These are phyloP conservation scores for Cheirogaleus medius DNA, from an alignment of 2,113 vertebrate species.

Conservation along the genomic window DNA sequence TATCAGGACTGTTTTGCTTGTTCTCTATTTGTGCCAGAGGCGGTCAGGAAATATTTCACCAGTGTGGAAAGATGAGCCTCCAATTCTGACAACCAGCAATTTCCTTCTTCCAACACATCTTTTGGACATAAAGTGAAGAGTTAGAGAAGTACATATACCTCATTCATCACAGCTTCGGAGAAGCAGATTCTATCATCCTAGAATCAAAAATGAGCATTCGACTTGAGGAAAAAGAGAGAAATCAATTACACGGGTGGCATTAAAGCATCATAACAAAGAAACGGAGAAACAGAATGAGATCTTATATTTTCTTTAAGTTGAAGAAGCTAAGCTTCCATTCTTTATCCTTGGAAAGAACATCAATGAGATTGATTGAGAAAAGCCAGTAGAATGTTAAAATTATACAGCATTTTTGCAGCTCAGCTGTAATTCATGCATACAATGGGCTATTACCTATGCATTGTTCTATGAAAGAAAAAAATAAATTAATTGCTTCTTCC, in stretches of 20 bases:
- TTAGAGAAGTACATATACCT: conserved; percentile 58
- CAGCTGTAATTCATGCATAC: conserved; percentile 75
- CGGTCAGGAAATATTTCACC: conserved; percentile 30
- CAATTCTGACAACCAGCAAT: conserved; percentile 30
- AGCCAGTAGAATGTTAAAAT: conserved; percentile 81
- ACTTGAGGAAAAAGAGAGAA: conserved; percentile 62
- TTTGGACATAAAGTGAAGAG: conserved; percentile 57
- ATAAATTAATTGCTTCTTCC: conserved; percentile 79
- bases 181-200: conserved; percentile 60
- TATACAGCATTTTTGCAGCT: conserved; percentile 76
- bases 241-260: conserved; percentile 74
- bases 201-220: conserved; percentile 77
- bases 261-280: conserved; percentile 79
- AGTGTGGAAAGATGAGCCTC: background rate
- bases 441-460: conserved; percentile 76
- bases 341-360: conserved; percentile 79
- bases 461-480: conserved; percentile 75
- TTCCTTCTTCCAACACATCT: background rate
- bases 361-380: conserved; percentile 83
- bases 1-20: background rate
- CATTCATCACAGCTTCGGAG: conserved; percentile 74
- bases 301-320: conserved; percentile 82
- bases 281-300: conserved; percentile 75
- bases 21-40: background rate
- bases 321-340: conserved; percentile 76